phyloP scores from a whole-genome alignment of 2,797 vertebrate species.

The Platyrinchus mystaceus region DNA sequence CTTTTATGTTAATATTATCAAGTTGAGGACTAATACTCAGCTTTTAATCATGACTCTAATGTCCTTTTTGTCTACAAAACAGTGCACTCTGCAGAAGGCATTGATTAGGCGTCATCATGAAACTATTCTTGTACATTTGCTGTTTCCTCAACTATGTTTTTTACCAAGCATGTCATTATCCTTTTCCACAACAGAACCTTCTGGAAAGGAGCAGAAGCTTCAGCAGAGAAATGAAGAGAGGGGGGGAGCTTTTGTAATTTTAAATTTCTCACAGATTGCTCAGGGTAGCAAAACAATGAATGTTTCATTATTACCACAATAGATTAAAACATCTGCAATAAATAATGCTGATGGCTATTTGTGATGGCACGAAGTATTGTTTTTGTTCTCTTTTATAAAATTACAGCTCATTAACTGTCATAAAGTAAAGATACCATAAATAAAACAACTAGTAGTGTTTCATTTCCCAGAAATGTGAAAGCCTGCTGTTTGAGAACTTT shows the following conservation, averaged over 20 bases:
- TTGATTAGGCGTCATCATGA: not conserved
- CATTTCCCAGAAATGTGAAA: conserved; percentile 70
- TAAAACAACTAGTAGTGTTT: conserved; percentile 67
- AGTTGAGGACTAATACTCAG: not conserved
- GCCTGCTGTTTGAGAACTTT: conserved; percentile 68
- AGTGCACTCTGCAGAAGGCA: not conserved
- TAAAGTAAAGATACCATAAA: conserved; percentile 68
- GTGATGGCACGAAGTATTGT: conserved; percentile 59
- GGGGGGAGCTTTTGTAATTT: conserved; percentile 46
- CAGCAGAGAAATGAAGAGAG: not conserved
- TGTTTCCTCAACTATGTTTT: not conserved
- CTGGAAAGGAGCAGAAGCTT: conserved; percentile 45
- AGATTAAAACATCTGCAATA: conserved; percentile 73
- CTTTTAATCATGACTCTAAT: not conserved
- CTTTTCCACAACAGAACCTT: conserved; percentile 26
- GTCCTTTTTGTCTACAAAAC: not conserved
- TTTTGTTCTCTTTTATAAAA: conserved; percentile 72
- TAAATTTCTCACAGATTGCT: conserved; percentile 68
- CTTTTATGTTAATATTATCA: not conserved
- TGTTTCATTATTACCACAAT: conserved; percentile 67
- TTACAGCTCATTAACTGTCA: conserved; percentile 64
- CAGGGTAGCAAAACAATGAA: conserved; percentile 70
- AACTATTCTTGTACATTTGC: conserved; percentile 6
- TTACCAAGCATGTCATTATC: not conserved
- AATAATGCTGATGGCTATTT: conserved; percentile 73